Base-by-base conservation (phyloP, 2,888 invertebrate genomes). In the Leptinotarsa juncta region DNA sequence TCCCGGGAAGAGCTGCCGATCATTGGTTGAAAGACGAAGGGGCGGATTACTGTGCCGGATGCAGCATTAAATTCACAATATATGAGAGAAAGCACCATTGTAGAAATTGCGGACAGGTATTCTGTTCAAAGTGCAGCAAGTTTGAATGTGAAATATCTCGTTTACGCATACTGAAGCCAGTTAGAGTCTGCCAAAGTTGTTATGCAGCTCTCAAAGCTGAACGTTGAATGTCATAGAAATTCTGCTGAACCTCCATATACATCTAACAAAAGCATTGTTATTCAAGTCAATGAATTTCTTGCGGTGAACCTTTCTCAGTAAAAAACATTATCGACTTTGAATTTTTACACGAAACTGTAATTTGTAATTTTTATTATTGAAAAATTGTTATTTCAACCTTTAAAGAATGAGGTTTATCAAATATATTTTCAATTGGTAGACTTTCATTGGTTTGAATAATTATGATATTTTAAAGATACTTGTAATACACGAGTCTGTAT, bases 21-120 rank as follows among this genome's bases (percentile, higher is more conserved):
- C 98, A 99, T 88, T 99, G 98, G 98, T 91, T 98, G 42, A 94
- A 97, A 83, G 99, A 99, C 86, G 97, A 98, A 86, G 96, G 95
- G 1, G 95, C 96, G 0, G 97, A 97, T 79, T 92, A 93, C 78
- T 99, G 99, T 88, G 94, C 95, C 16, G 94, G 94, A 73, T 99
- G 99, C 86, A 91, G 91, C 73, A 93, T 95, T 85, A 91, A 93
- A 82, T 99, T 99, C 90, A 96, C 96, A 67, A 92, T 99, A 66
- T 95, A 97, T 78, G 98, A 99, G 89, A 91, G 98, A 12, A 93
- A 96, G 78, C 98, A 99, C 89, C 99, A 99, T 89, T 99, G 99
- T 88, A 93, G 99, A 74, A 98, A 98, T 88, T 99, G 99, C 89
- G 98, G 98, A 73, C 81, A 96, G 84, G 95, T 99, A 77, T 99